phyloP scores from a whole-genome alignment of 2,888 invertebrate genomes.

The Pherbina coryleti region DNA sequence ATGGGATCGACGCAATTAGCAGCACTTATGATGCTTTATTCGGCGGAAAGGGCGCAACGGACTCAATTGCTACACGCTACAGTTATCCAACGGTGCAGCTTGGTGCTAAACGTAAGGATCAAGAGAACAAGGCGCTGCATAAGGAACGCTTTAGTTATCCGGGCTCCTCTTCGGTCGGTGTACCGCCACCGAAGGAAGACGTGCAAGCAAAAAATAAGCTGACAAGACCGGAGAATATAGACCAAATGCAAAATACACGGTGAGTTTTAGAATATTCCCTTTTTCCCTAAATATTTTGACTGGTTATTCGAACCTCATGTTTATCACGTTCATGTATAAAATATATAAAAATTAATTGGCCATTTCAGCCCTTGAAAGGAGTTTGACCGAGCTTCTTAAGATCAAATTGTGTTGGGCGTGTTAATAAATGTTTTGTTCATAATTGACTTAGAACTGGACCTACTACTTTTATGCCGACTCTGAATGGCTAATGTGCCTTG shows the following conservation, averaged over 20 bases:
- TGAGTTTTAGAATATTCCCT: neutral
- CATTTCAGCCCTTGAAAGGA: too few relatives aligned
- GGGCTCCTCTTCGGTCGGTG: conserved; percentile 53
- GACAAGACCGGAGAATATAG: neutral
- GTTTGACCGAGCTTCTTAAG: too few relatives aligned
- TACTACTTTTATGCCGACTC: too few relatives aligned
- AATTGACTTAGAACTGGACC: too few relatives aligned
- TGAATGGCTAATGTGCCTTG: too few relatives aligned
- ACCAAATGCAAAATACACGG: neutral
- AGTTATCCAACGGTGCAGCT: conserved; percentile 68
- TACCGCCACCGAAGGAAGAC: conserved; percentile 41
- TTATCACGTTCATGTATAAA: too few relatives aligned
- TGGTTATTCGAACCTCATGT: too few relatives aligned
- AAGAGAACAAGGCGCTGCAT: conserved; percentile 53
- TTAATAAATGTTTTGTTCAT: too few relatives aligned
- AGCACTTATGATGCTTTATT: conserved; percentile 51
- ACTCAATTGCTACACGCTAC: conserved; percentile 56
- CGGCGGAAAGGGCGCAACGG: conserved; percentile 47
- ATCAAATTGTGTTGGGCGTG: too few relatives aligned
- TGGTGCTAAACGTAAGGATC: conserved; percentile 66
- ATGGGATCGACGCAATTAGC: conserved; percentile 33
- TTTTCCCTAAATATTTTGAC: neutral
- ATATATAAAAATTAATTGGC: too few relatives aligned
- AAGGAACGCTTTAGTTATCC: conserved; percentile 70
- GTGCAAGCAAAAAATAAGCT: conserved; percentile 23